Evolutionary conservation across 2,888 invertebrate species (phyloP), one percentile per base, ranked within the genome.

Genomic region (Furcula furcula): DNA sequence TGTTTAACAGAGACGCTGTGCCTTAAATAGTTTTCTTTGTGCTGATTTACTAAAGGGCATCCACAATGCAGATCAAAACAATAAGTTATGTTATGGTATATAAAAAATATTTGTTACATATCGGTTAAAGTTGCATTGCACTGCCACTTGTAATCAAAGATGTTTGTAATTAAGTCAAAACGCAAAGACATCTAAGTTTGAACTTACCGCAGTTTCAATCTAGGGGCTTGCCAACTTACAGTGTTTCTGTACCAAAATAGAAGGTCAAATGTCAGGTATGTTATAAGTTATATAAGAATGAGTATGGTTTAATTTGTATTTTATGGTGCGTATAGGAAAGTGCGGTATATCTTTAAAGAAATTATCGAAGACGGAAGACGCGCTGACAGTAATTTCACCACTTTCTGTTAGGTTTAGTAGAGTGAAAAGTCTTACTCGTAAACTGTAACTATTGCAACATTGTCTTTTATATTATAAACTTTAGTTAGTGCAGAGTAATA

Each of bases 371-470:
- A 46, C 52, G 49, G 46, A 55, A 61, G 54, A 59, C 55, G 53
- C 40, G 38, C 46, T 51, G 38, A 34, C 53, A 50, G 47, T 30
- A 54, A 59, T 74, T 75, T 74, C 67, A 61, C 68, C 57, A 55
- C 73, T 74, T 70, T 74, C 72, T 55, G 46, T 46, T 46, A 43
- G 31, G 32, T 49, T 38, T 31, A 46, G 5, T 14, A 32, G 27
- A 27, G 51, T 46, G 51, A 49, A 54, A 49, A 52, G 38, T 27
- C n/a, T n/a, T n/a, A n/a, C n/a, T n/a, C 43, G 34, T 55, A 55
- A 55, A 55, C 23, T 23, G 23, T 12, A 23, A 12, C 7, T 12
- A 7, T 23, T 12, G 23, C 23, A 23, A 12, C 23, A 23, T 23
- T 23, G 23, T 23, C 2, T 11, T 16, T 16, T 16, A 16, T 16